phyloP scores from a whole-genome alignment of 1,140 invertebrate genomes.

The Drosophila arawakana region DNA sequence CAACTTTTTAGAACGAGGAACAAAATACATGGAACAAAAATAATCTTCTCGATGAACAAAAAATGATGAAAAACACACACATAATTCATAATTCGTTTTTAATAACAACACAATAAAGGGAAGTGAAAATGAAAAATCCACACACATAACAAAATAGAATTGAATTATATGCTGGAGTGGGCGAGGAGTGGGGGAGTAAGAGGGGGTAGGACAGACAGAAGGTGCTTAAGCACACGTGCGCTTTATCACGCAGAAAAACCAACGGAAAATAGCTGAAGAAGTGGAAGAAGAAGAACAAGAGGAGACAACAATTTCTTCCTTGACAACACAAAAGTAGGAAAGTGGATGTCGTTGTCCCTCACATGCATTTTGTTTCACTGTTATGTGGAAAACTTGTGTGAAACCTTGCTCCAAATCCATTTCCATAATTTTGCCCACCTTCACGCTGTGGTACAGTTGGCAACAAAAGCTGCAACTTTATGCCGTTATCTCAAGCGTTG shows the following conservation, averaged over 20 bases:
- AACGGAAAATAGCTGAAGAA: conserved; percentile 8
- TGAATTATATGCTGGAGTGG: not conserved
- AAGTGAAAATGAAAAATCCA: conserved; percentile 24
- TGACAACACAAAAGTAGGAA: not conserved
- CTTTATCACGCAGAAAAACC: conserved; percentile 37
- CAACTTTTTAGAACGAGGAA: conserved; percentile 35
- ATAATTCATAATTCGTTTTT: conserved; percentile 83
- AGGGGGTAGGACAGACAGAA: not conserved
- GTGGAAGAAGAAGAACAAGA: conserved; percentile 19
- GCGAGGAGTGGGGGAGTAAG: not conserved
- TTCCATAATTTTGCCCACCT: conserved; percentile 7
- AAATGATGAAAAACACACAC: conserved; percentile 71
- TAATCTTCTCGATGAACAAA: conserved; percentile 45
- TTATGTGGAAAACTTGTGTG: conserved; percentile 23
- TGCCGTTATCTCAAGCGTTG: conserved; percentile 58
- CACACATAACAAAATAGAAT: not conserved
- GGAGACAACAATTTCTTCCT: conserved; percentile 13
- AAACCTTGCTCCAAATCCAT: conserved; percentile 21
- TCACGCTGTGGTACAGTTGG: conserved; percentile 20
- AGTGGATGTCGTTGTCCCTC: conserved; percentile 4
- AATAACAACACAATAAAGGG: conserved; percentile 55
- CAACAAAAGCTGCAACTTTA: conserved; percentile 31
- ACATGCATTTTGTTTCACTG: conserved; percentile 28
- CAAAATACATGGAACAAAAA: conserved; percentile 43
- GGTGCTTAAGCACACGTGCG: conserved; percentile 39